Base-by-base conservation (phyloP, 2,888 invertebrate genomes). In the Laothoe populi region DNA sequence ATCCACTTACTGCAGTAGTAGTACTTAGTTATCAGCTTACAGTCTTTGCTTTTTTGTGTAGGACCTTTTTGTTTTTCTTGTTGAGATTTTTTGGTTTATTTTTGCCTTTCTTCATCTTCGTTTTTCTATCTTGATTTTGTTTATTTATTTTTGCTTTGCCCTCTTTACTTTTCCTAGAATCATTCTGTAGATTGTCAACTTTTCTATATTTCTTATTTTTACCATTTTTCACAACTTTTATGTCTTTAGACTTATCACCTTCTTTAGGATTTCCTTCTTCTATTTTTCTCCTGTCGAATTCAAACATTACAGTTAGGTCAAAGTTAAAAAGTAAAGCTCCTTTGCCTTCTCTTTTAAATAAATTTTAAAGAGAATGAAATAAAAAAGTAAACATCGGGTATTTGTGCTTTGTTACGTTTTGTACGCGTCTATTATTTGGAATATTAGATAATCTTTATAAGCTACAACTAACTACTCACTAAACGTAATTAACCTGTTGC, bases 131-230 rank as follows among this genome's bases (percentile, higher is more conserved):
- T 24, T 73, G 73, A 42, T 69, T 65, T 60, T 48, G 61, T 63
- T 53, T 62, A 58, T 62, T 58, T 1, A 13, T 26, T 16, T 62
- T 53, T 1, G 35, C 19, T 4, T 44, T 44, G 5, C 19, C 44
- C 19, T 19, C 44, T 1, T 49, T 49, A 4, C 16, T 10, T 11
- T 53, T 31, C 24, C 13, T 53, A 11, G 19, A 21, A 35, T 16
- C 16, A 31, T 53, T 53, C 11, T 13, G 8, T 53, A 35, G 53
- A 19, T 21, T 66, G 48, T 71, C 57, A 63, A 83, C 67, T 79
- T 77, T 88, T 60, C 85, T 84, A 4, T 82, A 80, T 66, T 92
- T 92, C 4, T 73, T 83, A 48, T 77, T 79, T 75, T 85, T 86
- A 4, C 79, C 78, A 38, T 71, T 74, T 53, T 82, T 81, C 0